phyloP scores from a whole-genome alignment of 2,797 vertebrate genomes.

The Eulemur rubriventer region DNA sequence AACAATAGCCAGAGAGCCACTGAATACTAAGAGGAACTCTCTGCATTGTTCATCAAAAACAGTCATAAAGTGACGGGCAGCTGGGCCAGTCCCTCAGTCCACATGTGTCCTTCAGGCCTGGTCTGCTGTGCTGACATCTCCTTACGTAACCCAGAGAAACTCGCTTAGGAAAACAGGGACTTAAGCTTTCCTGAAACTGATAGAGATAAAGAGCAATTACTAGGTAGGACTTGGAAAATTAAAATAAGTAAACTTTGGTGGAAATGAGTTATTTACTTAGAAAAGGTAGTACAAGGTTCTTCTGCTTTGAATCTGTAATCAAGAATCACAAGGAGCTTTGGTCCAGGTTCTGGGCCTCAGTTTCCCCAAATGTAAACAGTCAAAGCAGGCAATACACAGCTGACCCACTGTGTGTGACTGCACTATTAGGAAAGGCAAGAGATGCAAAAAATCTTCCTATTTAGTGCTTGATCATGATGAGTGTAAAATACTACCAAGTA shows the following conservation, averaged over 20 bases:
- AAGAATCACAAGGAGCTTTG: not conserved
- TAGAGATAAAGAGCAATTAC: not conserved
- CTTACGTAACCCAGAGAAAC: not conserved
- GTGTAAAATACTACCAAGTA: not conserved
- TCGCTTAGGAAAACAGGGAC: slow-evolving; percentile 1
- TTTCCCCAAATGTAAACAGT: not conserved
- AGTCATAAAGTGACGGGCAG: accelerated
- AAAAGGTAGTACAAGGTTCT: not conserved
- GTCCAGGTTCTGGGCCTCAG: not conserved
- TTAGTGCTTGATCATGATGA: not conserved
- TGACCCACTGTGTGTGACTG: not conserved
- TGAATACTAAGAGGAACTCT: not conserved
- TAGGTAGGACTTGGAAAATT: not conserved
- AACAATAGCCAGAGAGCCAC: not conserved
- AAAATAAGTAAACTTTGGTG: not conserved
- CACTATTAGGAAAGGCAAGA: not conserved
- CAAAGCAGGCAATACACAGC: not conserved
- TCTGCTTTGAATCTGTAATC: not conserved
- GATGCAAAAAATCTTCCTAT: not conserved
- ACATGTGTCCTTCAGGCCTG: not conserved
- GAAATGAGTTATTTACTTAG: not conserved
- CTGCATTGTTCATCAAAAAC: not conserved
- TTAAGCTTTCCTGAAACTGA: slow-evolving; percentile 11
- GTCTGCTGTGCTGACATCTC: not conserved
- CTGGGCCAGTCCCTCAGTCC: not conserved